A percentile compares a stretch with the other conserved stretches of the same genome.
These are phyloP conservation scores for Acropora tenuis DNA, from an alignment of 64 coral and sea anemone genomes.

Conservation along the genomic window DNA sequence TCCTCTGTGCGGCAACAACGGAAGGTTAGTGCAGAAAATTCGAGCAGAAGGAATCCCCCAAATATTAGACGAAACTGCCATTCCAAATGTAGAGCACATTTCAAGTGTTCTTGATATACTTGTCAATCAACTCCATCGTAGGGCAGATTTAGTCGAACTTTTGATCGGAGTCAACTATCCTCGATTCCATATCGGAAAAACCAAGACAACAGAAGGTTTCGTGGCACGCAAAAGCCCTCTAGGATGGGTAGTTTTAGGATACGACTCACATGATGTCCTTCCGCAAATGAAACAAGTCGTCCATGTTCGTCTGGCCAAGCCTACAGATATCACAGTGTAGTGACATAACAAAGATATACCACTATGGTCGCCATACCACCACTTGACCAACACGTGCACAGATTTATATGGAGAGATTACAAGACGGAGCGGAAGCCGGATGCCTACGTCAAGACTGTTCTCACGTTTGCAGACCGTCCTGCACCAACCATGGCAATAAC, in stretches of 20 bases:
- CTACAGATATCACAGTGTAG: constrained; percentile 46
- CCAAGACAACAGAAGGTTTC: constrained; percentile 63
- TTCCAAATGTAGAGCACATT: constrained; percentile 15
- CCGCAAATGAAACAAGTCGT: constrained; percentile 50
- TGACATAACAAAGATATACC: constrained; percentile 67
- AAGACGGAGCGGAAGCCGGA: neutral
- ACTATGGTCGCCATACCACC: neutral
- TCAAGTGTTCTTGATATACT: constrained; percentile 42
- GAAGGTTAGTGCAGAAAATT: constrained; percentile 36
- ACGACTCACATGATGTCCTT: neutral
- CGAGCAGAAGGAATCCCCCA: constrained; percentile 67
- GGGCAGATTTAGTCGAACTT: constrained; percentile 61
- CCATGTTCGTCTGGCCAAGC: constrained; percentile 57
- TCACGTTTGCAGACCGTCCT: neutral
- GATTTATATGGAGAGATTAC: too few relatives aligned
- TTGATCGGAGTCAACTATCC: constrained; percentile 80
- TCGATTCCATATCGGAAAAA: constrained; percentile 71
- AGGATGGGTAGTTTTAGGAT: constrained; percentile 71
- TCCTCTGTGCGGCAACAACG: constrained; percentile 23
- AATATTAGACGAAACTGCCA: constrained; percentile 45
- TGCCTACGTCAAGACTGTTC: constrained; percentile 6
- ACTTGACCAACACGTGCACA: too few relatives aligned
- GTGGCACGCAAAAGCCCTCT: constrained; percentile 66
- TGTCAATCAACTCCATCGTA: neutral
- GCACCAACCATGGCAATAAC: constrained; percentile 46